Evolutionary conservation across 2,888 invertebrate genomes (phyloP), one percentile per base, ranked within the genome.

Genomic region (Falcaria lacertinaria): DNA sequence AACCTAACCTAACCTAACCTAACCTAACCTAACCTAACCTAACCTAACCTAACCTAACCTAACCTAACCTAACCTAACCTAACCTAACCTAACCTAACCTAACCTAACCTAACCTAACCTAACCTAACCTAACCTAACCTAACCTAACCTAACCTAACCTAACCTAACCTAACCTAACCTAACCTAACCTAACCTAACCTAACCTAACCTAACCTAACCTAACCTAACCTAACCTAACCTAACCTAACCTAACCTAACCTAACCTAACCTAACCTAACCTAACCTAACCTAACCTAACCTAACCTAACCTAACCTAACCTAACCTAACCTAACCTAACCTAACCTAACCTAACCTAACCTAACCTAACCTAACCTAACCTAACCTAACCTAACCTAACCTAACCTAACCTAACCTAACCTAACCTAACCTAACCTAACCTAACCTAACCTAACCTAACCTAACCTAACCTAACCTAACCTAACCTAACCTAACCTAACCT

Each of bases 91-190:
- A 39, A 39, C 44, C 48, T 48, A 44, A 48, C 44, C 44, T 44
- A 44, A 44, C 44, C 44, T 44, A 44, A 44, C 44, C 44, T 44
- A 44, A 44, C 44, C 44, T 44, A 44, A 44, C 44, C 44, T 44
- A 44, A 44, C 44, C 44, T 45, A 45, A 45, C 45, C 45, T 45
- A 45, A 45, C 45, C 45, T 45, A 45, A 45, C 45, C 45, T 45
- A 45, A 46, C 45, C 45, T 45, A 45, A 45, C 45, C 45, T 45
- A 45, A 45, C 45, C 45, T 45, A 45, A 45, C 45, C 45, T 45
- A 45, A 45, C 45, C 45, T 45, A 45, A 45, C 41, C 44, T 41
- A 45, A 45, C 44, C 44, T 45, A 45, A 44, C 44, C 44, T 44
- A 44, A 45, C 44, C 44, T 45, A 45, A 45, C 44, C 44, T 45